Percentiles rank a stretch among this genome's conserved stretches.
phyloP scores from a whole-genome alignment of 2,888 invertebrate species.

The Zygothrica quintamaculata region DNA sequence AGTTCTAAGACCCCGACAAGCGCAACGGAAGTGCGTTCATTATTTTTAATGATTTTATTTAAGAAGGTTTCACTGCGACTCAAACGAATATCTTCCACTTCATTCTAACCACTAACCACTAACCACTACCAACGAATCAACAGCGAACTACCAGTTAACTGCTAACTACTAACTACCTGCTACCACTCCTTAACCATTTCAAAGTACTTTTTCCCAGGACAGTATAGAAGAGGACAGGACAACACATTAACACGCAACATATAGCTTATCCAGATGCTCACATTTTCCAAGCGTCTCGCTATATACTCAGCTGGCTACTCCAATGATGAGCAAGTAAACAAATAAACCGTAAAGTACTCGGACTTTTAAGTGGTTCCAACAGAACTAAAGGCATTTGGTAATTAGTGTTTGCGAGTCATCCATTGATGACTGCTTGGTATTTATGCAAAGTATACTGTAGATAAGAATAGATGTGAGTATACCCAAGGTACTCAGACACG shows the following conservation, averaged over 20 bases:
- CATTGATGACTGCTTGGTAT: constrained; percentile 18
- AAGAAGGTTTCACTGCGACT: constrained; percentile 33
- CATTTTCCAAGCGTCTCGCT: background rate
- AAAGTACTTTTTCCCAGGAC: constrained; percentile 42
- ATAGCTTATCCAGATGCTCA: constrained; percentile 48
- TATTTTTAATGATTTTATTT: constrained; percentile 79
- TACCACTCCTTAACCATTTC: constrained; percentile 44
- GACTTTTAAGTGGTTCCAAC: background rate
- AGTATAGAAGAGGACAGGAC: too few species aligned
- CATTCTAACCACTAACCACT: constrained; percentile 21
- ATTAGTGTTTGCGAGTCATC: constrained; percentile 24
- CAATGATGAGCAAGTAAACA: too few species aligned
- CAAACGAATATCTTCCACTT: constrained; percentile 25
- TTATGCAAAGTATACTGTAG: constrained; percentile 30
- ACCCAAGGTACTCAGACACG: constrained; percentile 12
- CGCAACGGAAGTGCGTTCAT: constrained; percentile 75
- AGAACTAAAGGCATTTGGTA: constrained; percentile 6
- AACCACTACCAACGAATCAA: too few species aligned
- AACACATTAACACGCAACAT: constrained; percentile 40
- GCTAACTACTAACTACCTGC: background rate
- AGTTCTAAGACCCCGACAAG: constrained; percentile 71
- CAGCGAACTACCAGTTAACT: too few species aligned
- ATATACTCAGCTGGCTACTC: background rate
- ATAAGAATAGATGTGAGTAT: constrained; percentile 27
- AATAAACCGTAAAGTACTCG: too few species aligned